Percentiles rank a stretch among this genome's conserved stretches.
Evolutionary conservation across 2,888 invertebrate species (phyloP).

Genomic region (Eugnorisma glareosa): DNA sequence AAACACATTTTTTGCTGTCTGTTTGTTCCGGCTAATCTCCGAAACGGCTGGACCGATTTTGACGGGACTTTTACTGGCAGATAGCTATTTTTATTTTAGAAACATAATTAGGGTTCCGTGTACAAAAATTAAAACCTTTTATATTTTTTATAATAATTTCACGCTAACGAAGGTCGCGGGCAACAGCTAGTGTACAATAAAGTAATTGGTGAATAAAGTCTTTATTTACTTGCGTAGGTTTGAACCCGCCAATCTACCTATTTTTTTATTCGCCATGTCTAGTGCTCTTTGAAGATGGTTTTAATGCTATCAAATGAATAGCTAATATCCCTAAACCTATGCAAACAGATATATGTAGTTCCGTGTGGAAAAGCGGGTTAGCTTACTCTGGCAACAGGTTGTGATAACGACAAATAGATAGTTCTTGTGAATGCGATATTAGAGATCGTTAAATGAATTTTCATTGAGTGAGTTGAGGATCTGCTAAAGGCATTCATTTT

Average conservation of each 20-base stretch:
- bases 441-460: conserved; percentile 17
- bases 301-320: conserved; percentile 16
- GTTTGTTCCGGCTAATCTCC: too few species aligned
- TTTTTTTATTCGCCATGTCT: neutral
- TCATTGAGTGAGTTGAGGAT: neutral
- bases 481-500: neutral
- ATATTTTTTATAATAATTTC: too few species aligned
- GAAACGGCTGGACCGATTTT: too few species aligned
- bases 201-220: too few species aligned
- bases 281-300: conserved; percentile 4
- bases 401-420: conserved; percentile 34
- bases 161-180: too few species aligned
- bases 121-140: too few species aligned
- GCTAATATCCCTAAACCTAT: conserved; percentile 22
- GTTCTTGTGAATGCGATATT: conserved; percentile 17
- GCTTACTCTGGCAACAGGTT: conserved; percentile 39
- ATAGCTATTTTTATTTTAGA: too few species aligned
- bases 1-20: too few species aligned
- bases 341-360: conserved; percentile 21
- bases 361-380: conserved; percentile 14
- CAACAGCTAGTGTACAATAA: too few species aligned
- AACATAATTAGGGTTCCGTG: too few species aligned
- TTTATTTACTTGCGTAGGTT: neutral
- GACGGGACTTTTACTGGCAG: too few species aligned
- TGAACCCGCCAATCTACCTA: neutral